Evolutionary conservation across 2,888 invertebrate genomes (phyloP).

Genomic region (Bibio marci): DNA sequence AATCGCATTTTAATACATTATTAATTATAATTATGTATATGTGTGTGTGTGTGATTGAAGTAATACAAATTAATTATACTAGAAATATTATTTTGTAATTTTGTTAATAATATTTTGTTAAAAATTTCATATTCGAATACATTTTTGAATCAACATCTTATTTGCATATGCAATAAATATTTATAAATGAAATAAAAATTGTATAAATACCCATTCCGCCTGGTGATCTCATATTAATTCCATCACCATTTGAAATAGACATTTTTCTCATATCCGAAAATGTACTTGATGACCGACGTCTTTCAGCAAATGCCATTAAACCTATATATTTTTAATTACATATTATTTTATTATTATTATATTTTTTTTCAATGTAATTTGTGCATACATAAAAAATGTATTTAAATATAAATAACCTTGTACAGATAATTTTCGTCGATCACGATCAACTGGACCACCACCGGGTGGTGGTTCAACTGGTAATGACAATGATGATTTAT

Average conservation of each 20-base stretch:
- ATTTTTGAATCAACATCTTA: not conserved
- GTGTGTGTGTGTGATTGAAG: too few species aligned
- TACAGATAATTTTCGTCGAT: conserved; percentile 25
- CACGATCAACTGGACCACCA: conserved; percentile 8
- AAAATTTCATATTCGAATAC: too few species aligned
- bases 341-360: not conserved
- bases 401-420: conserved; percentile 20
- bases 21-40: too few species aligned
- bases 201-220: conserved; percentile 21
- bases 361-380: too few species aligned
- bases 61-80: too few species aligned
- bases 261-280: conserved; percentile 26
- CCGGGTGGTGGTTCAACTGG: conserved; percentile 21
- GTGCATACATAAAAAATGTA: too few species aligned
- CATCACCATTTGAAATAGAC: conserved; percentile 28
- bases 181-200: not conserved
- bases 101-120: too few species aligned
- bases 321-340: conserved; percentile 13
- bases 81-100: too few species aligned
- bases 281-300: conserved; percentile 23
- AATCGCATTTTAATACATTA: too few species aligned
- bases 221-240: conserved; percentile 20
- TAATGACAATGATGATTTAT: conserved; percentile 9
- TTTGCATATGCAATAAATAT: not conserved
- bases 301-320: conserved; percentile 28